Base-by-base conservation (phyloP, 2,113 vertebrate species). In the Salminus brasiliensis region DNA sequence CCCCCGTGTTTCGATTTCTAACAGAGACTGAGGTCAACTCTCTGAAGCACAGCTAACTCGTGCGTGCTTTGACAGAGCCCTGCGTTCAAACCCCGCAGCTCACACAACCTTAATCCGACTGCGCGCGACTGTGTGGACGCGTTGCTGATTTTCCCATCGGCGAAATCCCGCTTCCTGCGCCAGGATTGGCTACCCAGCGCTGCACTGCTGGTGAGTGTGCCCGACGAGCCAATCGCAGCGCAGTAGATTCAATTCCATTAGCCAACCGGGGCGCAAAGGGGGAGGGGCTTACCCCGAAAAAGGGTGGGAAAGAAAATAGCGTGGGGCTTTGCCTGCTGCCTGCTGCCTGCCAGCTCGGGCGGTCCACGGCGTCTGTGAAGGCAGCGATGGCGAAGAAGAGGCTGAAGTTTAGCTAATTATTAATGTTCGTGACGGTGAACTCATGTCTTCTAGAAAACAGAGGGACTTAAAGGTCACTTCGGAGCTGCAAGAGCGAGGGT, bases 351-450 rank as follows among this genome's bases (percentile, higher is more conserved):
- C n/a, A n/a, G 21, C 3, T 18, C 5, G 1, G 47, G 2, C 16
- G 0, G 16, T 49, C 21, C 47, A 49, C 47, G 63, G 43, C 68
- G 77, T 43, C n/a, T 72, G 68, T 43, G 68, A 18, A 2, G 53
- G 4, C 18, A 36, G 29, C 1, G 29, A 69, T 36, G 65, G 34
- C 45, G 63, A 18, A 12, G 29, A 57, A 30, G 60, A 62, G 21
- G 43, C 34, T 71, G 5, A 43, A 25, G 55, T 72, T 59, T 66
- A n/a, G n/a, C n/a, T n/a, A 72, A 72, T 72, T 5, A 76, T 72
- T 83, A 47, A 49, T 67, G 23, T 72, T 32, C 1, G 5, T 41
- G 10, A 5, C 2, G 16, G 12, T 45, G 16, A 45, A 78, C 9
- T 1, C 15, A 1, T 2, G 39, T 47, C 30, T 36, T 47, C 30